Evolutionary conservation across 1,140 invertebrate genomes (phyloP), one percentile per base, ranked within the genome.

Genomic region (Pogonomyrmex californicus): DNA sequence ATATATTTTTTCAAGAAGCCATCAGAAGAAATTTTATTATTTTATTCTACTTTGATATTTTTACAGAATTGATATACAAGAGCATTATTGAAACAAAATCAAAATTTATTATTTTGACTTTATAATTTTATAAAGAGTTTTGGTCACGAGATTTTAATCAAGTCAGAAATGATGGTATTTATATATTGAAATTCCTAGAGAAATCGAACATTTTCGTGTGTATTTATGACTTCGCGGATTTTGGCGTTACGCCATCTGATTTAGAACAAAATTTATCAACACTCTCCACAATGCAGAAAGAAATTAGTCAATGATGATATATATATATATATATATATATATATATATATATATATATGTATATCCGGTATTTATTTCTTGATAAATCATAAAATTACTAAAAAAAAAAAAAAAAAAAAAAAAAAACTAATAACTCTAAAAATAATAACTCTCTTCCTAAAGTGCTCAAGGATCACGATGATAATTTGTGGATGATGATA

Each of bases 11-110:
- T 68, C 47, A 49, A 66, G 41, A 3, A 33, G 58, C n/a, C 14
- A 6, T 44, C 17, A 9, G 49, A 54, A 12, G 33, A 68, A 79
- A 68, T 54, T 23, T 79, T 79, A 38, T 12, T 78, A 14, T 41
- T 9, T n/a, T 81, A 38, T 12, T 78, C 7, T 41, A 9, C 12
- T 81, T 9, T 23, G 36, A 54, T 33, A 17, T 41, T 70, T 66
- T 17, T 44, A 17, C 17, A 38, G 2, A 23, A 23, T 38, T 5
- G 30, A 79, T 5, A 4, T 66, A 38, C 2, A 71, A 17, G 1
- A 6, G 41, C 49, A 17, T 14, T 30, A 14, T 36, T 41, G 41
- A 41, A 54, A 77, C 49, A 33, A n/a, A 44, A 41, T 63, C 41
- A 9, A 41, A 77, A 30, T 77, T 44, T 56, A 2, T 56, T 44